Conservation (phyloP, 2,797 vertebrate species). For the Melanotaenia parkinsoni region DNA sequence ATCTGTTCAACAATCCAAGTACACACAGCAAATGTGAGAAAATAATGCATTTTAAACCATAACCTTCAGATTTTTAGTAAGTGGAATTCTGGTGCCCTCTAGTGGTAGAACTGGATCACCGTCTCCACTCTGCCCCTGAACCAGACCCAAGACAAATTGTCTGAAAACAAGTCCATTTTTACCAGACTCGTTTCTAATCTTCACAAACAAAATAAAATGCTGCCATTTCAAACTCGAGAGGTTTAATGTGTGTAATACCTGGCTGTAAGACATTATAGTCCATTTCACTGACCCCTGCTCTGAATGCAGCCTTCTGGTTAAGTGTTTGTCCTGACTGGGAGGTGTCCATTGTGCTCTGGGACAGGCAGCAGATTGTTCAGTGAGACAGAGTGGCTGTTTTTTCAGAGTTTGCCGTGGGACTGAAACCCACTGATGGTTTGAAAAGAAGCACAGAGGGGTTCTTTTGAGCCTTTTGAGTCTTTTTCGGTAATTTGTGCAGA, state of each 20-base stretch:
- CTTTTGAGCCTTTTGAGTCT: background rate
- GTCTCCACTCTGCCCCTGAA: too few relatives aligned
- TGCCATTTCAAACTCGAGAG: background rate
- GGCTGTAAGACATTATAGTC: background rate
- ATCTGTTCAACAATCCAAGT: background rate
- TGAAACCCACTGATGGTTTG: conserved; percentile 51
- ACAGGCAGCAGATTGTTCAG: conserved; percentile 71
- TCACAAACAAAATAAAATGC: background rate
- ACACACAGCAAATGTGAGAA: fast-evolving
- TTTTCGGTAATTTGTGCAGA: conserved; percentile 9
- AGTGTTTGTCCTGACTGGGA: conserved; percentile 28
- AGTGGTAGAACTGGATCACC: background rate
- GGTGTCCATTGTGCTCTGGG: conserved; percentile 50
- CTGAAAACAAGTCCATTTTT: background rate
- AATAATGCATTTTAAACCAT: background rate
- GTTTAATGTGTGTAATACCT: background rate
- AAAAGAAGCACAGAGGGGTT: conserved; percentile 33
- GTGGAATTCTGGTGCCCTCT: background rate
- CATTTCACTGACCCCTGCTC: background rate
- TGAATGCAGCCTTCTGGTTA: conserved; percentile 18
- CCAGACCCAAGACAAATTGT: background rate
- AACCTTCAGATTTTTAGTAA: background rate
- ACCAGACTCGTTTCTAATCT: background rate
- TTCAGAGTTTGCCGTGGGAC: conserved; percentile 35
- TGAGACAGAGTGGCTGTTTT: conserved; percentile 53